phyloP scores from a whole-genome alignment of 1,140 invertebrate genomes.

The Streblospio benedicti region DNA sequence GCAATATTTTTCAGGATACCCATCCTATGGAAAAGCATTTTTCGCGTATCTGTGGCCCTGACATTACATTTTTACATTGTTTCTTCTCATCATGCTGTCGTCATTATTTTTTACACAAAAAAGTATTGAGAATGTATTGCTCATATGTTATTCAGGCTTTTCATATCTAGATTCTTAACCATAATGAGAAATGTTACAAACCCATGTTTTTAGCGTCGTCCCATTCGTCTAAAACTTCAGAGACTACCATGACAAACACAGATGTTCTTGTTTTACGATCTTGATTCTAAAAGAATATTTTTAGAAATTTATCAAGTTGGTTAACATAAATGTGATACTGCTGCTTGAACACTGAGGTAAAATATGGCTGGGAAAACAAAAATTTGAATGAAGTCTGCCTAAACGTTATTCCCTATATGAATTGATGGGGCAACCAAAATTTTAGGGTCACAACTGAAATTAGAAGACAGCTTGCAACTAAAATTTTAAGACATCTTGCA shows the following conservation, averaged over 20 bases:
- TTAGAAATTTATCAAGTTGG: not conserved
- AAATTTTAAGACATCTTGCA: too few relatives aligned
- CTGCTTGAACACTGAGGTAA: not conserved
- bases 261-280: constrained; percentile 83
- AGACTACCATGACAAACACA: constrained; percentile 83
- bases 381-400: not conserved
- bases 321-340: not conserved
- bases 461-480: not conserved
- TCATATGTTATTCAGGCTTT: not conserved
- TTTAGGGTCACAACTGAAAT: not conserved
- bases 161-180: not conserved
- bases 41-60: not conserved
- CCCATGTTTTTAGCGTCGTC: constrained; percentile 89
- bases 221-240: constrained; percentile 83
- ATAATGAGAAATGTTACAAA: constrained; percentile 27
- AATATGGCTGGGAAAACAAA: not conserved
- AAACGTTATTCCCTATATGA: not conserved
- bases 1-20: too few relatives aligned
- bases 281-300: constrained; percentile 25
- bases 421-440: not conserved
- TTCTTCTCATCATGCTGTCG: not conserved
- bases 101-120: not conserved
- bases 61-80: not conserved
- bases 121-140: not conserved
- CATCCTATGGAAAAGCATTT: too few relatives aligned